A percentile compares a stretch with the other conserved stretches of the same genome.
These are phyloP conservation scores for Lepidocolaptes lacrymiger DNA, from an alignment of 2,797 vertebrate species.

Conservation along the genomic window DNA sequence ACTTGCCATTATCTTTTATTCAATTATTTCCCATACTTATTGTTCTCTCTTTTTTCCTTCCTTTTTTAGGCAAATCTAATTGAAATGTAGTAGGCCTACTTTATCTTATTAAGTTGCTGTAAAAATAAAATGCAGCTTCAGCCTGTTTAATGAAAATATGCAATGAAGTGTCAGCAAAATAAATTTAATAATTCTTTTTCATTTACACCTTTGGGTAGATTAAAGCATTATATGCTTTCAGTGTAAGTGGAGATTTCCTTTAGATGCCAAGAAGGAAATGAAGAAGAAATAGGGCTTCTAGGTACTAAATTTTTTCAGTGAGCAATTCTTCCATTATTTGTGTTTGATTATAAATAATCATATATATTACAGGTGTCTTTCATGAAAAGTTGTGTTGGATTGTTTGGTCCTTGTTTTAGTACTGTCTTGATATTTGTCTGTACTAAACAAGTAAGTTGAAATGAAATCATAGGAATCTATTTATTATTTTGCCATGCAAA, in stretches of 20 bases:
- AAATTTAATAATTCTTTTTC: not conserved
- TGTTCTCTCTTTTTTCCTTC: not conserved
- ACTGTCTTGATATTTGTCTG: not conserved
- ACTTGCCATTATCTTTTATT: not conserved
- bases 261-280: not conserved
- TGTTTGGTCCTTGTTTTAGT: not conserved
- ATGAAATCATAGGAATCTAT: not conserved
- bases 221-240: not conserved
- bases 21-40: not conserved
- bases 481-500: not conserved
- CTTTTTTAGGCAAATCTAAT: constrained; percentile 6
- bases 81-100: not conserved
- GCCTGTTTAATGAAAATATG: not conserved
- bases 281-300: not conserved
- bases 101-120: not conserved
- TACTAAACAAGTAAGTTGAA: not conserved
- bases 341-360: not conserved
- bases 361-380: not conserved
- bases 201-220: not conserved
- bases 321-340: not conserved
- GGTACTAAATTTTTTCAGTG: not conserved
- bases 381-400: not conserved
- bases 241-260: not conserved
- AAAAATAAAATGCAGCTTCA: constrained; percentile 23
- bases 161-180: not conserved